Percentiles rank a stretch among this genome's conserved stretches.
Evolutionary conservation across 1,140 invertebrate species (phyloP).

Genomic region (Idris sp.): DNA sequence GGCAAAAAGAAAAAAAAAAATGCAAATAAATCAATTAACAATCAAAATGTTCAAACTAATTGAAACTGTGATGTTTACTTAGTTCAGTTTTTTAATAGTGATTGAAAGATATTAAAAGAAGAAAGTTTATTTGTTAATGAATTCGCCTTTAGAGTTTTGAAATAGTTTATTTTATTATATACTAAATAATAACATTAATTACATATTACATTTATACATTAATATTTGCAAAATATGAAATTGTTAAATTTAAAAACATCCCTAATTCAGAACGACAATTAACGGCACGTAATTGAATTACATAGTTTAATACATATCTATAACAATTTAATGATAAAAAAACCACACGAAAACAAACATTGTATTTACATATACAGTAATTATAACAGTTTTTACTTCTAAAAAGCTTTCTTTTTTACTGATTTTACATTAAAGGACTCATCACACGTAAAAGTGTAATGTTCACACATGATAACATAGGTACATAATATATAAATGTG

Average conservation of each 20-base stretch:
- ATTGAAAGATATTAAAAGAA: not conserved
- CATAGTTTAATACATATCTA: not conserved
- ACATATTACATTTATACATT: conserved; percentile 41
- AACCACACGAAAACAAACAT: conserved; percentile 2
- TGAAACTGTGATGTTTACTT: not conserved
- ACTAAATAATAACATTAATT: conserved; percentile 33
- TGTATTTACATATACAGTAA: conserved; percentile 32
- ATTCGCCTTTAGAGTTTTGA: no score
- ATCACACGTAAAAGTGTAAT: conserved; percentile 10
- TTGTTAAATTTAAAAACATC: conserved; percentile 10
- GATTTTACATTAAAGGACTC: conserved; percentile 24
- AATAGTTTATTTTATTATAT: conserved; percentile 13
- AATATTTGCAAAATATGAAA: conserved; percentile 42
- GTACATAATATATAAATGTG: conserved; percentile 19
- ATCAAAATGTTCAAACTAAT: not conserved
- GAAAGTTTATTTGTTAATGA: no score
- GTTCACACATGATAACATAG: conserved; percentile 22
- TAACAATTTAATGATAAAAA: conserved; percentile 11
- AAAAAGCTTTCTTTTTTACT: conserved; percentile 7
- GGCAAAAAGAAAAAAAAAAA: not conserved
- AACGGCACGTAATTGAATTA: conserved; percentile 6
- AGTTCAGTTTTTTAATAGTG: not conserved
- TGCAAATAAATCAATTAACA: not conserved
- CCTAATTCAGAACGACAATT: conserved; percentile 2
- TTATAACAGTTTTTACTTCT: conserved; percentile 16